Conservation (phyloP, 2,797 vertebrate species). For the Danio aesculapii region DNA sequence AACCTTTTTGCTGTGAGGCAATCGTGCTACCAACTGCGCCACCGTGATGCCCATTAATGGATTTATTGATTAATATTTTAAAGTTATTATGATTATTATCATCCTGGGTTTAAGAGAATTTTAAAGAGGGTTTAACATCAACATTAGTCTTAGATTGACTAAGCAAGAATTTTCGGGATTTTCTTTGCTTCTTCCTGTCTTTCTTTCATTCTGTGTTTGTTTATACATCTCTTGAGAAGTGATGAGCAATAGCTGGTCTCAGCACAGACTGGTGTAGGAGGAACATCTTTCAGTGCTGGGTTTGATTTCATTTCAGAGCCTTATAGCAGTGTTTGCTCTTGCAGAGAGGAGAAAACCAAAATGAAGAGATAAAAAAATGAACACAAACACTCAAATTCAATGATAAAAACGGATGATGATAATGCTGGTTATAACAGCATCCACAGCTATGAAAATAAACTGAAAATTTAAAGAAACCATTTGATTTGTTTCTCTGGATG, state of each 20-base stretch:
- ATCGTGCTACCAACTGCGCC: no score
- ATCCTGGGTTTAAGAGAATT: no score
- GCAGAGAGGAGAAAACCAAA: slow-evolving; percentile 33
- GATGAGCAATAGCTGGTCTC: slow-evolving; percentile 38
- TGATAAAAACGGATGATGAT: slow-evolving; percentile 13
- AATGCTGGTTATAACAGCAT: background rate
- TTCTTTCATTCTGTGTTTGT: slow-evolving; percentile 1
- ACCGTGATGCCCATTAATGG: no score
- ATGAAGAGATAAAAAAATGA: slow-evolving; percentile 37
- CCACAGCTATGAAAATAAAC: no score
- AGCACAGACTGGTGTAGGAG: slow-evolving; percentile 19
- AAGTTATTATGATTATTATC: no score
- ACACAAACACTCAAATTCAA: slow-evolving; percentile 5
- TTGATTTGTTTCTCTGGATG: no score
- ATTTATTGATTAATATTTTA: no score
- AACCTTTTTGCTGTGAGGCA: no score
- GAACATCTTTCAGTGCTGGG: slow-evolving; percentile 32
- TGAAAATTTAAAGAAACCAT: no score
- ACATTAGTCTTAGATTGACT: background rate
- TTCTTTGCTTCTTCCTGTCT: background rate
- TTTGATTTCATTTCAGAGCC: slow-evolving; percentile 62
- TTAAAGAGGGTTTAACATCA: no score
- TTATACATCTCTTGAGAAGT: slow-evolving; percentile 23
- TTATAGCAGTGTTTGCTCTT: slow-evolving; percentile 62
- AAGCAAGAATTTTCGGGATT: background rate